Evolutionary conservation across 2,888 invertebrate genomes (phyloP).

Genomic region (Neelides folsomi): DNA sequence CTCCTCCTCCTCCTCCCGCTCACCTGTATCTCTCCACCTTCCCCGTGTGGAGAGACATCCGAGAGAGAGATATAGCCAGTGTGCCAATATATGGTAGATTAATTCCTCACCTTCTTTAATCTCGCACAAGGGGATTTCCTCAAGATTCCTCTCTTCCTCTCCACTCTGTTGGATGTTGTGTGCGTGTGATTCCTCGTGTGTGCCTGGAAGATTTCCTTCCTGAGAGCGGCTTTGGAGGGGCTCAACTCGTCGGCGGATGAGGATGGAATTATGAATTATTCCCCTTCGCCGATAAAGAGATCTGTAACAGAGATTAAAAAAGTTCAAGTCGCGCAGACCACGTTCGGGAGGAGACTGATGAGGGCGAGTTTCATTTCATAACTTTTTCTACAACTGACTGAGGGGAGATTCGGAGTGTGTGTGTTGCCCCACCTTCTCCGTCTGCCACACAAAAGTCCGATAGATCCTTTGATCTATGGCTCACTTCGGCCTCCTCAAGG

Average conservation of each 20-base stretch:
- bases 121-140: not conserved
- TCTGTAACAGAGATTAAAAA: slow-evolving; percentile 8
- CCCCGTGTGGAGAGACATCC: not conserved
- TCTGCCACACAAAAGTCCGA: not conserved
- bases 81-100: not conserved
- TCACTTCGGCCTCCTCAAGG: too few species aligned
- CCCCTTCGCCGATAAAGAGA: not conserved
- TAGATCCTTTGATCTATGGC: too few species aligned
- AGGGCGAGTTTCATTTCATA: slow-evolving; percentile 13
- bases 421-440: not conserved
- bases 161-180: too few species aligned
- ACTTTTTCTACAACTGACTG: slow-evolving; percentile 9
- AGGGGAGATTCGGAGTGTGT: not conserved
- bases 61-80: slow-evolving; percentile 2
- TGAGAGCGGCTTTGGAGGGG: too few species aligned
- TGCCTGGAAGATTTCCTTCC: too few species aligned
- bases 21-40: slow-evolving; percentile 3
- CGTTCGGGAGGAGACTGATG: slow-evolving; percentile 13
- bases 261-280: too few species aligned
- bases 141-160: not conserved
- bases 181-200: too few species aligned
- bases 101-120: not conserved
- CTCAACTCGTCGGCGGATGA: too few species aligned
- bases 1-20: slow-evolving; percentile 14
- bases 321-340: slow-evolving; percentile 7